Evolutionary conservation across 2,113 vertebrate genomes (phyloP).

Genomic region (Geococcyx californianus): DNA sequence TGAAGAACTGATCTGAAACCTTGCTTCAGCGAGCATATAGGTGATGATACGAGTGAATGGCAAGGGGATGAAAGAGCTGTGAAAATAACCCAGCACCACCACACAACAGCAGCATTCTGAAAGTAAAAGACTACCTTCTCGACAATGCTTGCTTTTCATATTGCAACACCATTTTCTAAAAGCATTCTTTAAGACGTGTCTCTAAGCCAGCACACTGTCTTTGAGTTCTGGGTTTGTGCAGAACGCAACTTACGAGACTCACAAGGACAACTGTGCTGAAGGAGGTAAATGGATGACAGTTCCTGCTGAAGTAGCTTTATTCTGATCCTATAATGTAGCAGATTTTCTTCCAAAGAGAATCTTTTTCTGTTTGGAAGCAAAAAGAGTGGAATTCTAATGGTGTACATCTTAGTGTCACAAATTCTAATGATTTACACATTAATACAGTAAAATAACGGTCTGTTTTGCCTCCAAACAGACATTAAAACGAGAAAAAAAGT

Average conservation of each 20-base stretch:
- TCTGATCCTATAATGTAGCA: background rate
- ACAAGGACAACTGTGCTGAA: background rate
- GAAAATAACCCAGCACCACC: background rate
- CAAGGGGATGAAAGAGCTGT: background rate
- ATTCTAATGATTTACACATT: background rate
- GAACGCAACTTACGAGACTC: background rate
- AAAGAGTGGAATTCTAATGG: background rate
- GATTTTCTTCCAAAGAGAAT: background rate
- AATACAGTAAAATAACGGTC: background rate
- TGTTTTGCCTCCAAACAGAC: background rate
- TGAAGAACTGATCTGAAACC: background rate
- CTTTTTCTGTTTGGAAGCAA: background rate
- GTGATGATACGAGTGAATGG: background rate
- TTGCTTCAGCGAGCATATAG: background rate
- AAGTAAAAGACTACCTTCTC: background rate
- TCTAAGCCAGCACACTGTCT: background rate
- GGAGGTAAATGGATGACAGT: background rate
- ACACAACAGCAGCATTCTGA: background rate
- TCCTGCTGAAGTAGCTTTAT: background rate
- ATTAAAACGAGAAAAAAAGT: background rate
- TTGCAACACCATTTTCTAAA: background rate
- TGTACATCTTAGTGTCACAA: background rate
- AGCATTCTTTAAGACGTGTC: background rate
- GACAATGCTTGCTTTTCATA: background rate
- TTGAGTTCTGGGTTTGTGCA: background rate